Conservation (phyloP, 2,113 vertebrate genomes). For the Heterocephalus glaber region DNA sequence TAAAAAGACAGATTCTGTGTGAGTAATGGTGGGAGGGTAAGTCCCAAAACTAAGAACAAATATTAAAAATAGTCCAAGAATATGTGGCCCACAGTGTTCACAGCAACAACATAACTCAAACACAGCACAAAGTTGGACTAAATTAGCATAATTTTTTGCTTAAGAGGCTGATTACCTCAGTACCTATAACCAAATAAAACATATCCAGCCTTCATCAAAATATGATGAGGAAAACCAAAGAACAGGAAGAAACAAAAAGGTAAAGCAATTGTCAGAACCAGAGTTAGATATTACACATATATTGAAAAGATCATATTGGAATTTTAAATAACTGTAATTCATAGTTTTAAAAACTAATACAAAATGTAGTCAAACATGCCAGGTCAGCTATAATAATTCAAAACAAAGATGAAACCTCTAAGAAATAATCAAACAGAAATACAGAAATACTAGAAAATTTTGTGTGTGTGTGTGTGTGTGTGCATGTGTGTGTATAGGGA, state of each 20-base stretch:
- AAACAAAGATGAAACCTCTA: neutral
- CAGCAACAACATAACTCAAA: neutral
- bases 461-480: neutral
- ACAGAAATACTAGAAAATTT: neutral
- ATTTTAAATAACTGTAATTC: neutral
- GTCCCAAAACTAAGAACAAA: neutral
- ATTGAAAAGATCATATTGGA: neutral
- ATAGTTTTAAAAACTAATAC: neutral
- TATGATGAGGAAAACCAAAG: neutral
- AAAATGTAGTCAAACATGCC: neutral
- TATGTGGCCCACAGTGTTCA: neutral
- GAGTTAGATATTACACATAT: neutral
- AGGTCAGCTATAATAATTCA: neutral
- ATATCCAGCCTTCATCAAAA: neutral
- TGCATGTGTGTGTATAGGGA: neutral
- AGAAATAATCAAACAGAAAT: constrained; percentile 25
- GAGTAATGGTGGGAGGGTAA: neutral
- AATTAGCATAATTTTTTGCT: neutral
- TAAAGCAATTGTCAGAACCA: neutral
- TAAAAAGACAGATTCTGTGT: neutral
- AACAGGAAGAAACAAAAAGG: neutral
- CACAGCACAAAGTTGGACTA: neutral
- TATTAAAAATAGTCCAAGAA: neutral
- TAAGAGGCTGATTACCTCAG: neutral
- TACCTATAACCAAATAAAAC: neutral